Conservation (phyloP, 2,888 invertebrate species). For the Panopea generosa region DNA sequence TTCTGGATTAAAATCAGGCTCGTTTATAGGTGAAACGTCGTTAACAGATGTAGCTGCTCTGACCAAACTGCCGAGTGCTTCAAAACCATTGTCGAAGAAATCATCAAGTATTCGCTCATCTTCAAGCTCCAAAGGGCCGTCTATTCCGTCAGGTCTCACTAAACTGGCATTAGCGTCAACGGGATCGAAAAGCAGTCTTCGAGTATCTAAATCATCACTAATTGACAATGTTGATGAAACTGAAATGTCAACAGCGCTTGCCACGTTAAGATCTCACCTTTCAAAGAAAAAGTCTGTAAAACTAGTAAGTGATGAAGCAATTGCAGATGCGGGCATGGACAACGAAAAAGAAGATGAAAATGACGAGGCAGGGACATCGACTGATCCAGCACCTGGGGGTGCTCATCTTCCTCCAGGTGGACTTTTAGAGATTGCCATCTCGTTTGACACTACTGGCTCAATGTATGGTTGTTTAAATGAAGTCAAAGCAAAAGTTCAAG, state of each 20-base stretch:
- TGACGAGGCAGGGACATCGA: constrained; percentile 4
- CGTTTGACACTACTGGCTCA: constrained; percentile 81
- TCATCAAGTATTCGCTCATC: constrained; percentile 21
- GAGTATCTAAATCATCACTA: constrained; percentile 25
- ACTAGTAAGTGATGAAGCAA: too few species aligned
- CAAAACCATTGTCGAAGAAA: constrained; percentile 29
- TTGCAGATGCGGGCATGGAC: neutral
- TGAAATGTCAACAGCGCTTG: constrained; percentile 43
- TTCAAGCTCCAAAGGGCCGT: constrained; percentile 11
- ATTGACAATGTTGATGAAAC: constrained; percentile 36
- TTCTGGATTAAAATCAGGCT: constrained; percentile 46
- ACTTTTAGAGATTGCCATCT: constrained; percentile 77
- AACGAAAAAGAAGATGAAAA: neutral
- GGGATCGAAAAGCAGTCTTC: constrained; percentile 1
- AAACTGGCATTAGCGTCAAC: constrained; percentile 44
- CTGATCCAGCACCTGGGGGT: constrained; percentile 21
- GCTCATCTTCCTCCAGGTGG: constrained; percentile 59
- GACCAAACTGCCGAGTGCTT: constrained; percentile 4
- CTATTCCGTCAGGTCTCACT: constrained; percentile 42
- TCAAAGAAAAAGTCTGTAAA: constrained; percentile 13
- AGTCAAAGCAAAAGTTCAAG: constrained; percentile 68
- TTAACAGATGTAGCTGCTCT: constrained; percentile 9
- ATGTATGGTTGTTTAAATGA: constrained; percentile 75
- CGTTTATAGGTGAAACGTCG: constrained; percentile 55
- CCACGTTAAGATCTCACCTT: constrained; percentile 20